These are phyloP conservation scores for Anodontia alba DNA, from an alignment of 2,888 invertebrate genomes.

Conservation along the genomic window DNA sequence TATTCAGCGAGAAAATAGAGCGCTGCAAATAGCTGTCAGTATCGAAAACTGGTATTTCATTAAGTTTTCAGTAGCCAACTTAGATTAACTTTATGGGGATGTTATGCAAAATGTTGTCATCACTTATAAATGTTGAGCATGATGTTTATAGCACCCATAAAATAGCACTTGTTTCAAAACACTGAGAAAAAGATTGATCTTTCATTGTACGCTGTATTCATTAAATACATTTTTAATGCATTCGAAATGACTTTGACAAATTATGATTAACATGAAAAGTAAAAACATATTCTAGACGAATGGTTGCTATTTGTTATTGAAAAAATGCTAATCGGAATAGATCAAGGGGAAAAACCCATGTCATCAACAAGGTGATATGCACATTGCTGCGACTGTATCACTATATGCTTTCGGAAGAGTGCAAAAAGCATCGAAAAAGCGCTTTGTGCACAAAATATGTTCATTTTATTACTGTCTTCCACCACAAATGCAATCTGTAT, in stretches of 20 bases:
- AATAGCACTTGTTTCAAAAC: not conserved
- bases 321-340: no score
- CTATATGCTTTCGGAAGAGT: no score
- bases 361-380: no score
- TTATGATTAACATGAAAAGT: slow-evolving; percentile 10
- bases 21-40: not conserved
- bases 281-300: not conserved
- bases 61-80: not conserved
- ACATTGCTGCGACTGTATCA: no score
- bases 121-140: not conserved
- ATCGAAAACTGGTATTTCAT: slow-evolving; percentile 6
- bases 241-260: not conserved
- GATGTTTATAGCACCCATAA: not conserved
- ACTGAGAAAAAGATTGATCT: slow-evolving; percentile 2
- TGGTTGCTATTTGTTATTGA: not conserved
- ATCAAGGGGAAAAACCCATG: no score
- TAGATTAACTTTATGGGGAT: slow-evolving; percentile 6
- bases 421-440: no score
- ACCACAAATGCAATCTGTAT: no score
- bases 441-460: no score
- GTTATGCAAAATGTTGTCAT: slow-evolving; percentile 8
- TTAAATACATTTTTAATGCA: slow-evolving; percentile 7
- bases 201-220: not conserved
- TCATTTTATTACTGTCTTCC: no score
- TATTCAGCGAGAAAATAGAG: not conserved